Conservation (phyloP, 2,797 vertebrate genomes). For the Helarctos malayanus region DNA sequence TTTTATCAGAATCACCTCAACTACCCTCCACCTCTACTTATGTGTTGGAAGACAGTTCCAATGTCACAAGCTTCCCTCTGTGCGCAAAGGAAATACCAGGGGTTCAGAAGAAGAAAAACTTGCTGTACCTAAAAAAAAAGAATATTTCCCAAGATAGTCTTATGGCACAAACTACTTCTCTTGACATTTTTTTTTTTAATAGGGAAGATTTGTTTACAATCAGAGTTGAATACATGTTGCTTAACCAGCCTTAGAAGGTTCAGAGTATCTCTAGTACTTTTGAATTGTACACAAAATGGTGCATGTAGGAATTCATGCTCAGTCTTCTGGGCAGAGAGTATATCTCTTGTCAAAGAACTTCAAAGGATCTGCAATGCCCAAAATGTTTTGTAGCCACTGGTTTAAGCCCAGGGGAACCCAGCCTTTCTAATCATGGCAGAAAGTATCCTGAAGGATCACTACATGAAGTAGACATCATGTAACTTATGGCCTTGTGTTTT, state of each 20-base stretch:
- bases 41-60: background rate
- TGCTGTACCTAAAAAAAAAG: background rate
- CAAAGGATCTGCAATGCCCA: background rate
- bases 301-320: background rate
- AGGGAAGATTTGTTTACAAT: background rate
- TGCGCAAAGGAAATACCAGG: background rate
- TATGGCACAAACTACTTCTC: background rate
- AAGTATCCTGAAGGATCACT: background rate
- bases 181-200: background rate
- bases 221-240: background rate
- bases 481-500: background rate
- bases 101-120: background rate
- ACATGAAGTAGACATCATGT: background rate
- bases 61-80: fast-evolving
- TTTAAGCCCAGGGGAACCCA: background rate
- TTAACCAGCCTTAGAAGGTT: background rate
- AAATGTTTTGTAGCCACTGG: background rate
- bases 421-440: background rate
- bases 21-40: background rate
- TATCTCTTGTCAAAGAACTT: background rate
- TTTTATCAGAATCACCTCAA: background rate
- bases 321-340: background rate
- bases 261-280: background rate
- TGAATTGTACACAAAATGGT: background rate
- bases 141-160: background rate